Conservation (phyloP, 2,888 invertebrate genomes). For the Tenthredo notha region DNA sequence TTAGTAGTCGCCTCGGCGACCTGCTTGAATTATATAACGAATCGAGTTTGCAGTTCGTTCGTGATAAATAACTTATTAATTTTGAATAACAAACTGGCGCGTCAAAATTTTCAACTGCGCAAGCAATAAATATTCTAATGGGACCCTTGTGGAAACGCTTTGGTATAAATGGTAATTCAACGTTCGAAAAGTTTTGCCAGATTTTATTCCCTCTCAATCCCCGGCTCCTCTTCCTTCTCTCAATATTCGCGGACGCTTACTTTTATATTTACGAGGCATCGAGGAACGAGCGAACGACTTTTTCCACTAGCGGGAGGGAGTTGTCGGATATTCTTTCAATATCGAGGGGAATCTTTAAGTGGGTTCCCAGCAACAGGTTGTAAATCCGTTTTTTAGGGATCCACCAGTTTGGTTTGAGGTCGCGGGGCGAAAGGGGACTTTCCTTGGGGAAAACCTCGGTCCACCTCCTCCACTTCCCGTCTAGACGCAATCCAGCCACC, state of each 20-base stretch:
- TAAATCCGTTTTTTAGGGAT: constrained; percentile 77
- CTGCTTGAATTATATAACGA: constrained; percentile 43
- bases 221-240: constrained; percentile 29
- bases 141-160: constrained; percentile 49
- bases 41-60: constrained; percentile 42
- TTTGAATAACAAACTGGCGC: constrained; percentile 42
- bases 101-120: constrained; percentile 49
- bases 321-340: constrained; percentile 78
- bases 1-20: constrained; percentile 37
- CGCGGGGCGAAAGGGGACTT: constrained; percentile 73
- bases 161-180: constrained; percentile 49
- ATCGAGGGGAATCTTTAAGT: constrained; percentile 79
- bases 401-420: constrained; percentile 74
- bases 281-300: constrained; percentile 66
- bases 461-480: constrained; percentile 61
- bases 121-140: constrained; percentile 51
- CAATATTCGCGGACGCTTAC: constrained; percentile 66
- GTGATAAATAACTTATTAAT: constrained; percentile 48
- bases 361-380: constrained; percentile 77
- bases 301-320: constrained; percentile 41
- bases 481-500: constrained; percentile 70
- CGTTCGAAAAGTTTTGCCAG: constrained; percentile 47
- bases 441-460: constrained; percentile 70
- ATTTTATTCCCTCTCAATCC: constrained; percentile 28
- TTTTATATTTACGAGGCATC: constrained; percentile 74